Evolutionary conservation across 1,140 invertebrate species (phyloP).

Genomic region (Cecropterus lyciades): DNA sequence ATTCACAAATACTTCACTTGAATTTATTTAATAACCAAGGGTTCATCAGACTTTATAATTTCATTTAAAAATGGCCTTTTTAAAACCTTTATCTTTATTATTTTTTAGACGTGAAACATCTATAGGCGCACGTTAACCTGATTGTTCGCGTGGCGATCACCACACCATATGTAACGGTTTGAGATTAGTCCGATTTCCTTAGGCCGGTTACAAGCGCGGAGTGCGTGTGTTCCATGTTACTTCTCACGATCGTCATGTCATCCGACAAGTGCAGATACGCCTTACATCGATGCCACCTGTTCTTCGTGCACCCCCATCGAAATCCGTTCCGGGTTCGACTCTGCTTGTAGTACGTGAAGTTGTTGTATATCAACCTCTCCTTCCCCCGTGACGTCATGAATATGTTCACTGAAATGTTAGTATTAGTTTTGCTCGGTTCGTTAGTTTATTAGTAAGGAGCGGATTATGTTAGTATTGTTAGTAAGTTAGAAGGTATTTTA

Average conservation of each 20-base stretch:
- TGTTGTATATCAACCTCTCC: conserved; percentile 67
- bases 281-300: conserved; percentile 77
- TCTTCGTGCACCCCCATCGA: conserved; percentile 78
- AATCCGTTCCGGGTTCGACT: conserved; percentile 68
- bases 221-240: conserved; percentile 76
- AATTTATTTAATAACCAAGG: too few relatives aligned
- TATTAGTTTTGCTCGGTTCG: conserved; percentile 38
- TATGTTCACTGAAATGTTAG: conserved; percentile 78
- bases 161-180: too few relatives aligned
- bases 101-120: too few relatives aligned
- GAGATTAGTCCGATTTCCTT: not conserved
- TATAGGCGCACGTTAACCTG: too few relatives aligned
- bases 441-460: conserved; percentile 22
- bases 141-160: too few relatives aligned
- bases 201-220: conserved; percentile 30
- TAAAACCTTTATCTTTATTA: too few relatives aligned
- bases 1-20: too few relatives aligned
- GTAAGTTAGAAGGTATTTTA: not conserved
- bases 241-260: conserved; percentile 72
- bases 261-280: conserved; percentile 73
- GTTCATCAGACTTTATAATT: too few relatives aligned
- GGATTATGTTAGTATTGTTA: not conserved
- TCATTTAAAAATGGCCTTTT: too few relatives aligned
- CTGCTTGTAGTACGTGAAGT: conserved; percentile 79
- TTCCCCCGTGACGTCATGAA: conserved; percentile 78